phyloP scores from a whole-genome alignment of 2,113 vertebrate species.

The Urocitellus parryii region DNA sequence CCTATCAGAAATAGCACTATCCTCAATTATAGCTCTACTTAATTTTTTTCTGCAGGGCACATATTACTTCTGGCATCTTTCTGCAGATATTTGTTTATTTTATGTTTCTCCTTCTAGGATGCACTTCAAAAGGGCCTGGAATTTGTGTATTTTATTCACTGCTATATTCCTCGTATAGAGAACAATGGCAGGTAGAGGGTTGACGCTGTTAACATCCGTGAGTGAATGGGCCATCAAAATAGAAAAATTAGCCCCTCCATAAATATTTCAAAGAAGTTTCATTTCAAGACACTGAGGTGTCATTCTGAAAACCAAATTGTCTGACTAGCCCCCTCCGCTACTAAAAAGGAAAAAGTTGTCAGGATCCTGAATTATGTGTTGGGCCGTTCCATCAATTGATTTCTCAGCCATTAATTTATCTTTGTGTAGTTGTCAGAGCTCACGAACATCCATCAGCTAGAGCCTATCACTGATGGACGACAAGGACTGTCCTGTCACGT shows the following conservation, averaged over 20 bases:
- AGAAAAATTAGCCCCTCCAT: not conserved
- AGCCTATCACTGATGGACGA: not conserved
- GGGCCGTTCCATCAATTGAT: not conserved
- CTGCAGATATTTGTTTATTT: not conserved
- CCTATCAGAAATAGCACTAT: not conserved
- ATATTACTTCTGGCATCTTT: not conserved
- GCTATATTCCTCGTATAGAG: not conserved
- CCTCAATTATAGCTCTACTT: not conserved
- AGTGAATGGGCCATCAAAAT: not conserved
- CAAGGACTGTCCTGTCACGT: not conserved
- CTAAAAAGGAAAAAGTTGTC: not conserved
- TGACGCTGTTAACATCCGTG: not conserved
- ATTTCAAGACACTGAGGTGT: constrained; percentile 59
- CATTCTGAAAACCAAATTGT: constrained; percentile 71
- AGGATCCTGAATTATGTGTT: not conserved
- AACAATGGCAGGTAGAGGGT: not conserved
- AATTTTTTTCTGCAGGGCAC: not conserved
- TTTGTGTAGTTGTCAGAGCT: not conserved
- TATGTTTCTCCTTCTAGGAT: not conserved
- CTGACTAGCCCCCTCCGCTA: constrained; percentile 45
- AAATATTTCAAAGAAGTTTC: constrained; percentile 56
- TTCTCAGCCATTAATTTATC: not conserved
- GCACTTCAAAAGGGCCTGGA: not conserved
- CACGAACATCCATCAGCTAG: not conserved
- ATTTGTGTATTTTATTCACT: not conserved